phyloP scores from a whole-genome alignment of 2,113 vertebrate genomes.

The Mastomys coucha region DNA sequence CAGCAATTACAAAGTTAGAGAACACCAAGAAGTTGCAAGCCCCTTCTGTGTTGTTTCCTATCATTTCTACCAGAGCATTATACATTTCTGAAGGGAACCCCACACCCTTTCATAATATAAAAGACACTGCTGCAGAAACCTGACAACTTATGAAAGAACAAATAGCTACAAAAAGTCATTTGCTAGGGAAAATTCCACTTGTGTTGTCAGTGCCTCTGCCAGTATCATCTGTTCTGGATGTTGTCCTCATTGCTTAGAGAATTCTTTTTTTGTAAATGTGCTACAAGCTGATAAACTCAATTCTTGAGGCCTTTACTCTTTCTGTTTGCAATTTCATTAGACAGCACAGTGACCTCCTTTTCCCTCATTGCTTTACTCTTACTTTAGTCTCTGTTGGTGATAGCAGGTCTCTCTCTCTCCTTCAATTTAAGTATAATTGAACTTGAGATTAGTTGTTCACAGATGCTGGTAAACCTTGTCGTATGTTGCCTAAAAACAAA shows the following conservation, averaged over 20 bases:
- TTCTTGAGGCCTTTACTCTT: slow-evolving; percentile 43
- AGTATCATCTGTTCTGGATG: not conserved
- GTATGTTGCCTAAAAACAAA: slow-evolving; percentile 68
- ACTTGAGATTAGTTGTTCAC: slow-evolving; percentile 61
- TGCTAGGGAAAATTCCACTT: slow-evolving; percentile 37
- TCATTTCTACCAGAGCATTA: not conserved
- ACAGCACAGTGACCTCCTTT: slow-evolving; percentile 15
- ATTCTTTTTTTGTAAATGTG: slow-evolving; percentile 35
- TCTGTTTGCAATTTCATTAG: slow-evolving; percentile 67
- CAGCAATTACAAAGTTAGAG: not conserved
- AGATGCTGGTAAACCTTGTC: slow-evolving; percentile 30
- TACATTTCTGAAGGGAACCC: slow-evolving; percentile 14
- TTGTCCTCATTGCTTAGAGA: slow-evolving; percentile 23
- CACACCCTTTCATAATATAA: slow-evolving; percentile 18
- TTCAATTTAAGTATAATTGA: slow-evolving; percentile 74
- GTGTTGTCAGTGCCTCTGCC: not conserved
- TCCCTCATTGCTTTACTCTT: slow-evolving; percentile 14
- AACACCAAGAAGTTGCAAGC: not conserved
- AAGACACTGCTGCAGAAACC: not conserved
- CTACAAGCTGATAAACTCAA: slow-evolving; percentile 51
- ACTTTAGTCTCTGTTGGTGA: slow-evolving; percentile 42
- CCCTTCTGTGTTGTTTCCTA: not conserved
- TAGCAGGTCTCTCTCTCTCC: not conserved
- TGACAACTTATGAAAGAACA: slow-evolving; percentile 29
- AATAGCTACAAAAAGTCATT: slow-evolving; percentile 24